Conservation (phyloP, 2,113 vertebrate species). For the Chaetodon auriga region DNA sequence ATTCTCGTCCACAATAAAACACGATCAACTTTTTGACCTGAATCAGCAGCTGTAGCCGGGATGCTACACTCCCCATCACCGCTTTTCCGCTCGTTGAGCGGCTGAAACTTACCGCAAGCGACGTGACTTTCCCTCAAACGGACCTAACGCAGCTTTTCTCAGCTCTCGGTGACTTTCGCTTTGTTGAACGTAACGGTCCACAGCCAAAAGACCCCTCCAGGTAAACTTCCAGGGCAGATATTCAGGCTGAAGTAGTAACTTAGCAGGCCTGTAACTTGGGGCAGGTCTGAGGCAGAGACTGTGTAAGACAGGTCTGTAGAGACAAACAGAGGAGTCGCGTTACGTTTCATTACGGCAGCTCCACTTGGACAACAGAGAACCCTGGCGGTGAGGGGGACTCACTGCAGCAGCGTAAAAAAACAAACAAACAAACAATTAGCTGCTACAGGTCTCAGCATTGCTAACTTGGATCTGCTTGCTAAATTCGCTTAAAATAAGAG, state of each 20-base stretch:
- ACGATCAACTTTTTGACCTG: background rate
- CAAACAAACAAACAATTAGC: too few species aligned
- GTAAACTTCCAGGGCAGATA: background rate
- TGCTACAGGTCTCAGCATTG: too few species aligned
- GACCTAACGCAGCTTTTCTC: background rate
- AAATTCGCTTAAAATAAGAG: background rate
- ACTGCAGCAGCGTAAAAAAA: constrained; percentile 18
- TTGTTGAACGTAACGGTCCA: accelerated
- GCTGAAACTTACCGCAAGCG: constrained; percentile 71
- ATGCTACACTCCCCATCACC: constrained; percentile 41
- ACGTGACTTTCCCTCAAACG: constrained; percentile 1
- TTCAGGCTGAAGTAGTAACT: background rate
- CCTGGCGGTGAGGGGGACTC: constrained; percentile 66
- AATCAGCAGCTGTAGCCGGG: constrained; percentile 43
- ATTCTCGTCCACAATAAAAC: background rate
- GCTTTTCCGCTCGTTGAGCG: constrained; percentile 28
- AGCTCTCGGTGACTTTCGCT: accelerated
- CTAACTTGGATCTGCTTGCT: background rate
- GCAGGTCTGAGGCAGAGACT: constrained; percentile 37
- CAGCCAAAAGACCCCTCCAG: background rate
- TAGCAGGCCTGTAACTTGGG: constrained; percentile 51
- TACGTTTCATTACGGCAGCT: constrained; percentile 48
- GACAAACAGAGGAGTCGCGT: constrained; percentile 68
- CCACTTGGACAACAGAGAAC: constrained; percentile 43
- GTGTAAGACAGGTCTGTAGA: constrained; percentile 38